Conservation (phyloP, 2,797 vertebrate species). For the Orestias chungarensis region DNA sequence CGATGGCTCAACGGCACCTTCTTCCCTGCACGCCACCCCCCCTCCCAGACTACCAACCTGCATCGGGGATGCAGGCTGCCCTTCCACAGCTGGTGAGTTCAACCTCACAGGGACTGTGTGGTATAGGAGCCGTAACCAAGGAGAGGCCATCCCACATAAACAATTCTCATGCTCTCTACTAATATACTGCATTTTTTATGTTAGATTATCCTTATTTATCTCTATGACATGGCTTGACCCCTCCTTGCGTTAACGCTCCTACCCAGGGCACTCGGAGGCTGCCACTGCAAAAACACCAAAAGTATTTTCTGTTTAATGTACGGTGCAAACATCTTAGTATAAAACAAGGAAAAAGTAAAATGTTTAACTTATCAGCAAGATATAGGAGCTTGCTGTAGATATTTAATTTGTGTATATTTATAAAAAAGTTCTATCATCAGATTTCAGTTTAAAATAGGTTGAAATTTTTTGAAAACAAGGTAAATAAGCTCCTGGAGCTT, state of each 20-base stretch:
- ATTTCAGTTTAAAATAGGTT: too few relatives aligned
- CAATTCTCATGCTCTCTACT: background rate
- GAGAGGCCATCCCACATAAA: slow-evolving; percentile 52
- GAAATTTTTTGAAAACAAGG: too few relatives aligned
- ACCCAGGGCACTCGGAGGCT: slow-evolving; percentile 40
- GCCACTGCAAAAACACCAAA: too few relatives aligned
- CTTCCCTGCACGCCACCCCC: slow-evolving; percentile 81
- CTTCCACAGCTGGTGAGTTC: slow-evolving; percentile 82
- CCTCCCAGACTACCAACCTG: slow-evolving; percentile 86
- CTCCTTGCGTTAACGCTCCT: slow-evolving; percentile 75
- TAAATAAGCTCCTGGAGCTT: too few relatives aligned
- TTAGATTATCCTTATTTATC: slow-evolving; percentile 9
- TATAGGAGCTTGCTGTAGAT: too few relatives aligned
- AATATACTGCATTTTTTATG: background rate
- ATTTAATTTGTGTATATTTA: too few relatives aligned
- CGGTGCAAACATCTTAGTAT: too few relatives aligned
- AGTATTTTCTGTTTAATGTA: too few relatives aligned
- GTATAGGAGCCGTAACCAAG: slow-evolving; percentile 73
- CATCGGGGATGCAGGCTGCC: slow-evolving; percentile 77
- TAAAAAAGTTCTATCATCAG: too few relatives aligned
- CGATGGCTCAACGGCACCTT: slow-evolving; percentile 79
- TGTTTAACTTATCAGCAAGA: too few relatives aligned
- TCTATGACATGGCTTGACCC: slow-evolving; percentile 33
- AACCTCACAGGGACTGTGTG: slow-evolving; percentile 66
- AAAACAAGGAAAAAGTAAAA: too few relatives aligned